Evolutionary conservation across 2,113 vertebrate species (phyloP), one percentile per base, ranked within the genome.

Genomic region (Grallaria varia): DNA sequence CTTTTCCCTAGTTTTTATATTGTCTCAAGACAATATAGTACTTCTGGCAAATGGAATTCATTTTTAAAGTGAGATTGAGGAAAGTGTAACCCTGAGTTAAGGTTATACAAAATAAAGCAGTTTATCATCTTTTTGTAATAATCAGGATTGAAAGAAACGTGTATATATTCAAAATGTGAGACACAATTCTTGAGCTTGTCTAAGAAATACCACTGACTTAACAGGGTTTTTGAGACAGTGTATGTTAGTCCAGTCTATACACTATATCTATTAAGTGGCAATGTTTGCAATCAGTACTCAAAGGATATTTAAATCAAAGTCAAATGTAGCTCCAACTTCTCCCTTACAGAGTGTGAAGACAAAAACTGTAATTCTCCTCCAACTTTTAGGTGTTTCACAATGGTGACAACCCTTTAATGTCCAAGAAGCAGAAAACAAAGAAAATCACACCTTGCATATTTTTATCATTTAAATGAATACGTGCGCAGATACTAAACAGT

Each of bases 391-490:
- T 56, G 9, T 75, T 84, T 60, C 84, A 82, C 8, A 56, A 18
- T 23, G 16, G 35, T 78, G n/a, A 37, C 12, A 84, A 55, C 5
- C 8, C 18, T 31, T 37, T 87, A 44, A 60, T 40, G 13, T 52
- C 37, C 53, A 87, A 68, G 73, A 12, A 91, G 27, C 14, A 91
- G 16, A 87, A 91, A 91, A 28, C 7, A 84, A 94, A 77, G 21
- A 63, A 87, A 73, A 78, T 2, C 14, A 47, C 11, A 75, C 13
- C 12, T 60, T 82, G 14, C 2, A 35, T 53, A 7, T 84, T 86
- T 69, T 62, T 68, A 69, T 52, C 3, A 64, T 68, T 68, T 79
- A 16, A 64, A 85, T 79, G 24, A 78, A 91, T 91, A 87, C 2
- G 33, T 66, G n/a, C 10, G 17, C 17, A 79, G 33, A 45, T 14